phyloP scores from a whole-genome alignment of 35 echinoderm and acorn worm genomes.

The Amphiura filiformis region DNA sequence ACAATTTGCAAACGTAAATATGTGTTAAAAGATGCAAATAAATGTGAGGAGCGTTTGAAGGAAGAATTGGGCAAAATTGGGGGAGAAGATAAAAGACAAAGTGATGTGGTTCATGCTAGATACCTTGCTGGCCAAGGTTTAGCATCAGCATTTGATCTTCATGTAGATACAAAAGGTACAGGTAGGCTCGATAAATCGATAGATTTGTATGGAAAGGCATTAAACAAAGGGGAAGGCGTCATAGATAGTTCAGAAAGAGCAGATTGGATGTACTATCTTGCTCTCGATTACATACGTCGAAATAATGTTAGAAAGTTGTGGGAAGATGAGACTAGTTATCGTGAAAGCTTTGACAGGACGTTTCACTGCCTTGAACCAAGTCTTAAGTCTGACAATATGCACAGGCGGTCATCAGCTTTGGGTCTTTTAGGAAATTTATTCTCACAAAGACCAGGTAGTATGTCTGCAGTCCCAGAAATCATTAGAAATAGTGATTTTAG shows the following conservation, averaged over 20 bases:
- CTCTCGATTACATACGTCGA: background rate
- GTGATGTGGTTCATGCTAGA: background rate
- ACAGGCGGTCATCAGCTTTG: background rate
- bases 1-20: background rate
- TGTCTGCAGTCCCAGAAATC: background rate
- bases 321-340: background rate
- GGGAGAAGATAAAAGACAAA: background rate
- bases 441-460: background rate
- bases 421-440: background rate
- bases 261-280: background rate
- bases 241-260: background rate
- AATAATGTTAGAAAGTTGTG: background rate
- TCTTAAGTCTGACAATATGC: background rate
- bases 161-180: background rate
- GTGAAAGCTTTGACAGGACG: background rate
- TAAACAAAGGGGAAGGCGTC: background rate
- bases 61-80: background rate
- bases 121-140: background rate
- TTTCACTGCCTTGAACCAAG: background rate
- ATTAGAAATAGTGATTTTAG: background rate
- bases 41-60: background rate
- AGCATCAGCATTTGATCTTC: background rate
- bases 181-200: background rate
- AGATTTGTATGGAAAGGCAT: background rate
- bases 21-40: background rate